Conservation (phyloP, 2,888 invertebrate genomes). For the Netelia melanura region DNA sequence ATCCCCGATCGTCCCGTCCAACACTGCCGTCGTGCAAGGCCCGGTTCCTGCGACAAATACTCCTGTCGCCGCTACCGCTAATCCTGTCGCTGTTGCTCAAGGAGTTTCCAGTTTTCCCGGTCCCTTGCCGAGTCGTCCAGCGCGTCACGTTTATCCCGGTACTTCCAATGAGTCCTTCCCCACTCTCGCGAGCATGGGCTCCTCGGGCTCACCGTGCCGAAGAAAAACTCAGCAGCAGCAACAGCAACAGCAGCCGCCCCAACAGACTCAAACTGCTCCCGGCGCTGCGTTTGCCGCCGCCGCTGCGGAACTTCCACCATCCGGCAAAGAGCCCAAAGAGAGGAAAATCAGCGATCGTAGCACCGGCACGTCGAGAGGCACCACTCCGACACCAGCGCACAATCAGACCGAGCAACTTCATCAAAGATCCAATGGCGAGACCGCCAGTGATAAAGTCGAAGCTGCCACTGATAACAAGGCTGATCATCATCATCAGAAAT, state of each 20-base stretch:
- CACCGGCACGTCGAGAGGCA: constrained; percentile 73
- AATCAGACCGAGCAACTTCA: constrained; percentile 71
- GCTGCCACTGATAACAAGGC: constrained; percentile 73
- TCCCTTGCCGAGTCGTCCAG: constrained; percentile 56
- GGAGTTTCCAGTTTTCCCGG: constrained; percentile 49
- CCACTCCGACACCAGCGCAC: constrained; percentile 75
- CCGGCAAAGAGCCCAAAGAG: constrained; percentile 76
- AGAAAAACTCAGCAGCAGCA: constrained; percentile 75
- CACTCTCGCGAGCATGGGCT: constrained; percentile 68
- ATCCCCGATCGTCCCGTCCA: constrained; percentile 24
- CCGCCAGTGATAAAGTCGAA: constrained; percentile 76
- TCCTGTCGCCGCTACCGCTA: constrained; percentile 37
- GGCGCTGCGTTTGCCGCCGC: constrained; percentile 37
- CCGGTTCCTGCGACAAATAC: constrained; percentile 24
- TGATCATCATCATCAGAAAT: constrained; percentile 76
- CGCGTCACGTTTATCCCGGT: constrained; percentile 25
- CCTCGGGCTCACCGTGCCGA: constrained; percentile 77
- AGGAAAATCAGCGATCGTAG: constrained; percentile 78
- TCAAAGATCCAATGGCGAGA: constrained; percentile 79
- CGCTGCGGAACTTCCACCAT: constrained; percentile 65
- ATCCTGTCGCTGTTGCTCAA: constrained; percentile 30
- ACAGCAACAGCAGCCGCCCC: constrained; percentile 60
- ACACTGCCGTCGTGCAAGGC: constrained; percentile 25
- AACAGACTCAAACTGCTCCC: constrained; percentile 55
- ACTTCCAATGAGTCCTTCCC: constrained; percentile 64